phyloP scores from a whole-genome alignment of 2,113 vertebrate genomes.

The Irena cyanogastra region DNA sequence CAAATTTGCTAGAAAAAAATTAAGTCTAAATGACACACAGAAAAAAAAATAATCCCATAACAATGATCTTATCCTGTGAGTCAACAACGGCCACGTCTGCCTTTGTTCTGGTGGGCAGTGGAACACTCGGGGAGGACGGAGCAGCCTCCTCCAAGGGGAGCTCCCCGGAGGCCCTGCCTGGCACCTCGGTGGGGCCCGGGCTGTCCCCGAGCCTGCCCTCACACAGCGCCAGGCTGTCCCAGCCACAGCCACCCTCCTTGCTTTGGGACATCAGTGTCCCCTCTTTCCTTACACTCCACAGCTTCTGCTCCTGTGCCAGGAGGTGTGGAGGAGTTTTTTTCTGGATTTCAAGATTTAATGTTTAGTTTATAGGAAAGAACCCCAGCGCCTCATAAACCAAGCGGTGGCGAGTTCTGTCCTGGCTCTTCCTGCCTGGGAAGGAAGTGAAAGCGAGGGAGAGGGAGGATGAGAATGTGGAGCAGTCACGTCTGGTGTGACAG shows the following conservation, averaged over 20 bases:
- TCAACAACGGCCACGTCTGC: background rate
- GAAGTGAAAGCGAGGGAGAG: background rate
- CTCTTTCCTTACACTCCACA: background rate
- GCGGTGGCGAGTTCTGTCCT: background rate
- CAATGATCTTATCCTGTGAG: background rate
- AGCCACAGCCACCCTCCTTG: accelerated
- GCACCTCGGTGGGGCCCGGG: accelerated
- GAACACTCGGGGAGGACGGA: background rate
- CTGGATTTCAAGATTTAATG: background rate
- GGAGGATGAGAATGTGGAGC: background rate
- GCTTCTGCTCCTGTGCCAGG: background rate
- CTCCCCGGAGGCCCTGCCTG: accelerated
- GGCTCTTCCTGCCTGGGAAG: background rate
- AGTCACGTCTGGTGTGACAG: background rate
- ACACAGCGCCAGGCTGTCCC: accelerated
- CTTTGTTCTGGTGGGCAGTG: background rate
- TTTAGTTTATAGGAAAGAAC: background rate
- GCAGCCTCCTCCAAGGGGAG: background rate
- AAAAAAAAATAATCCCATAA: background rate
- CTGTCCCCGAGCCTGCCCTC: accelerated
- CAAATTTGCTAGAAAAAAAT: background rate
- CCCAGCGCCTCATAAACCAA: too few relatives aligned
- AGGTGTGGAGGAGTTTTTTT: background rate
- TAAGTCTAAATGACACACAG: background rate
- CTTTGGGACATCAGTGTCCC: background rate